phyloP scores from a whole-genome alignment of 2,888 invertebrate species.

The Agonopterix subpropinquella region DNA sequence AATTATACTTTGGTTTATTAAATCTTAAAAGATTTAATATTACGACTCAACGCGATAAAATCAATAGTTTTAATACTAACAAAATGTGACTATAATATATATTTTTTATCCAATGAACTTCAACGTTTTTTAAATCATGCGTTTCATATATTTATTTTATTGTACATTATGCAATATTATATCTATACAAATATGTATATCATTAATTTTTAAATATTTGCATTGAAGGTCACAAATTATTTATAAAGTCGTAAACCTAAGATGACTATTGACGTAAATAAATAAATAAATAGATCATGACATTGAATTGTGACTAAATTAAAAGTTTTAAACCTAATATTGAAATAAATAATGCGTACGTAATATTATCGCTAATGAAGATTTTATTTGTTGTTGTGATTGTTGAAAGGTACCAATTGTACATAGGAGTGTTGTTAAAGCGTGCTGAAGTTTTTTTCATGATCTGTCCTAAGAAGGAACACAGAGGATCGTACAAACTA shows the following conservation, averaged over 20 bases:
- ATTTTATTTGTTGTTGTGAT: conserved; percentile 51
- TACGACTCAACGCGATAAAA: neutral
- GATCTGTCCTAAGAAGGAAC: too few species aligned
- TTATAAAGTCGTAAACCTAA: conserved; percentile 11
- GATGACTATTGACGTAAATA: conserved; percentile 16
- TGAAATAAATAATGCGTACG: conserved; percentile 20
- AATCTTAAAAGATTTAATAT: too few species aligned
- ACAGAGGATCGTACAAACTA: too few species aligned
- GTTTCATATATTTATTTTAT: conserved; percentile 10
- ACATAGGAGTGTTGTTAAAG: conserved; percentile 29
- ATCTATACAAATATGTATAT: too few species aligned
- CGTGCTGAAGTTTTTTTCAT: neutral
- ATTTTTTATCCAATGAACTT: conserved; percentile 12
- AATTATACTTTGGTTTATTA: too few species aligned
- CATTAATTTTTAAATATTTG: too few species aligned
- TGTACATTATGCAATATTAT: neutral
- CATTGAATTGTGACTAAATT: conserved; percentile 39
- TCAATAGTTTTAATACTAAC: neutral
- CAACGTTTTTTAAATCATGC: conserved; percentile 16
- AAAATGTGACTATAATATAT: neutral
- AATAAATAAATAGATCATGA: conserved; percentile 39
- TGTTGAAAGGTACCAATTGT: conserved; percentile 29
- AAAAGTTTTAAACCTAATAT: conserved; percentile 20
- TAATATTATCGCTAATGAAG: conserved; percentile 35
- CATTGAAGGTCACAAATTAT: conserved; percentile 40